Evolutionary conservation across 1,140 invertebrate species (phyloP).

Genomic region (Leptinotarsa undecemlineata): DNA sequence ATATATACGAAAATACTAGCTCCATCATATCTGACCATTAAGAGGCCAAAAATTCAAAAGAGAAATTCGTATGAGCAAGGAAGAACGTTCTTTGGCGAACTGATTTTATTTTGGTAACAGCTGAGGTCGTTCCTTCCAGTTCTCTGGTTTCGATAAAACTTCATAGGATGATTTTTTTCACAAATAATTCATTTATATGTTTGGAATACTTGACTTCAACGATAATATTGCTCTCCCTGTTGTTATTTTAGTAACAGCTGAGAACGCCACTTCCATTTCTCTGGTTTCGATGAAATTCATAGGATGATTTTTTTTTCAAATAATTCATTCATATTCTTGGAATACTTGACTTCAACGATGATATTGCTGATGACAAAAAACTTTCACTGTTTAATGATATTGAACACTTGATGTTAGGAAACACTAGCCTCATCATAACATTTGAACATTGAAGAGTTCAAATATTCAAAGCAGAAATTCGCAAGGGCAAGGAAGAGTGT

Average conservation of each 20-base stretch:
- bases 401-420: constrained; percentile 15
- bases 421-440: too few species aligned
- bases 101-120: background rate
- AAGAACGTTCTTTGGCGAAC: constrained; percentile 37
- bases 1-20: background rate
- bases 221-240: background rate
- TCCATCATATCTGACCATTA: too few species aligned
- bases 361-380: background rate
- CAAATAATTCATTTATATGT: background rate
- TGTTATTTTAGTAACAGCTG: background rate
- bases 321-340: background rate
- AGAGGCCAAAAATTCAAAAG: constrained; percentile 35
- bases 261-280: background rate
- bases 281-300: background rate
- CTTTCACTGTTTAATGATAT: too few species aligned
- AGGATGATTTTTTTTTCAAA: background rate
- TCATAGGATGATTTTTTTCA: background rate
- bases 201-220: too few species aligned
- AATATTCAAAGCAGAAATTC: constrained; percentile 45
- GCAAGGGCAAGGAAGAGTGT: constrained; percentile 32
- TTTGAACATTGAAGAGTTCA: background rate
- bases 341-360: background rate
- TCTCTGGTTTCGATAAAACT: background rate
- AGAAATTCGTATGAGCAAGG: constrained; percentile 35
- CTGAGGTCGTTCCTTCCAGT: background rate